Base-by-base conservation (phyloP, 2,888 invertebrate genomes). In the Agonopterix heracliana region DNA sequence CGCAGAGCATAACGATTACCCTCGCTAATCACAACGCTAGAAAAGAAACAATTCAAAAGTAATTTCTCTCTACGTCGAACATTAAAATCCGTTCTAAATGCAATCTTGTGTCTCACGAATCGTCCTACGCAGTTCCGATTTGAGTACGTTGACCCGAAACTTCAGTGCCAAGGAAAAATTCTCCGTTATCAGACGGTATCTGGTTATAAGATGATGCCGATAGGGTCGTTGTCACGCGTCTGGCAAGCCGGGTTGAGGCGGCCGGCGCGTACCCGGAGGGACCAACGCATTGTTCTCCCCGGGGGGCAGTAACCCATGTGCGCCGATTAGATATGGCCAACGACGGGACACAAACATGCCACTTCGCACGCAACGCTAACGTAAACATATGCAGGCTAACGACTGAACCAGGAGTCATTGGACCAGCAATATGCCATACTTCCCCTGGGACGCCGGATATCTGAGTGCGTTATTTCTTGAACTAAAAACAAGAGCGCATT, bases 271-370 rank as follows among this genome's bases (percentile, higher is more conserved):
- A 41, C 12, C 10, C 11, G 45, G n/a, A 35, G 35, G 78, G 86
- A 86, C 87, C 87, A 85, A 85, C 85, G 87, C 87, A 86, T 85
- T 83, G 87, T 84, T 79, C 82, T 75, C 83, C 59, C 77, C 76
- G 66, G 86, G 87, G 87, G 87, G 85, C 87, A 87, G 68, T 86
- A 78, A 84, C 86, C 86, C 84, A 86, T 71, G 71, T 81, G 81
- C 68, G 72, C 66, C 79, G 86, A 85, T 86, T 84, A 85, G 85
- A 86, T 83, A 85, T 64, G 74, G 66, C 62, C 64, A 69, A 54
- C 58, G 60, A 69, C 68, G 69, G 67, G 65, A 57, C 60, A 64
- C 61, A 62, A 65, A 55, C 58, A 60, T 10, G 38, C 10, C 59
- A 55, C 60, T 49, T 42, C 35, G 43, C 49, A 60, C 55, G 26